Evolutionary conservation across 2,888 invertebrate species (phyloP), one percentile per base, ranked within the genome.

Genomic region (Tridacna crocea): DNA sequence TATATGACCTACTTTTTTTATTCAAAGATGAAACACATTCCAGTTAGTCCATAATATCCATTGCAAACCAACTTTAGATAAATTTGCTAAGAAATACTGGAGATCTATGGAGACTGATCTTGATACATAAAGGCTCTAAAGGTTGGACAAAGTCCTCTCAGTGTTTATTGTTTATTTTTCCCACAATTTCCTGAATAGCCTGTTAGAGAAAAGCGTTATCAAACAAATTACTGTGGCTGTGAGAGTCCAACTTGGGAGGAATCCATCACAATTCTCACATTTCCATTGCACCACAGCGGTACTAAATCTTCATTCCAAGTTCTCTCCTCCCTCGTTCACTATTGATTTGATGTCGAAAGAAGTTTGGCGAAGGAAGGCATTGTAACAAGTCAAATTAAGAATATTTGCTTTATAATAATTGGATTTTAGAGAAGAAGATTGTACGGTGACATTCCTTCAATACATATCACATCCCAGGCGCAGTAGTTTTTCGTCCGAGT

Each of bases 321-420:
- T 60, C 74, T 72, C 72, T 76, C 73, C 65, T 79, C 79, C 51
- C 75, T 78, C 76, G 19, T 51, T 48, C 58, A 19, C 15, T 72
- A 82, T 82, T 79, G 82, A 82, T 82, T 79, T 72, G 61, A 75
- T 60, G 82, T 82, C 82, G 79, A 27, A 72, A 26, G 63, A 82
- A 75, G 46, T 78, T 78, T 27, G 61, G 72, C 68, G 72, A 81
- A 72, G 26, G 65, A 19, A 73, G 65, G 77, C 51, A 75, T 75
- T 75, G 58, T 79, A 78, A 76, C 82, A 61, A 65, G 66, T 75
- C 75, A 75, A 75, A 82, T 82, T 82, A 75, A 66, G 63, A 70
- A 63, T 78, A 75, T 79, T 82, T 82, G 78, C 79, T 61, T 76
- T 72, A 80, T 72, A 75, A 80, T 70, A 70, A 70, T 70, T 70